phyloP scores from a whole-genome alignment of 2,888 invertebrate genomes.

The Eutolmus rufibarbis region DNA sequence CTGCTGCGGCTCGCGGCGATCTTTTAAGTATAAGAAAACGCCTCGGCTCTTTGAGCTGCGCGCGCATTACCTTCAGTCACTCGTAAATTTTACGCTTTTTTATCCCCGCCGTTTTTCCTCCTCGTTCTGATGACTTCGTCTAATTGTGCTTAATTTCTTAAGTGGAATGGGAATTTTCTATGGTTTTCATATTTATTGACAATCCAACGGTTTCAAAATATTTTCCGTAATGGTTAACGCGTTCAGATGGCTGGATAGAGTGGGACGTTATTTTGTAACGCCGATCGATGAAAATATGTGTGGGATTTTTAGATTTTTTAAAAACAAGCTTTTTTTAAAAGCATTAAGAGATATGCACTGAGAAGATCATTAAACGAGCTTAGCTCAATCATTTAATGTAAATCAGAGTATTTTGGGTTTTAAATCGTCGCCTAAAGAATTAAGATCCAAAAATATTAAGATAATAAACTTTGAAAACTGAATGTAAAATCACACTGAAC shows the following conservation, averaged over 20 bases:
- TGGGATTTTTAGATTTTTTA: background rate
- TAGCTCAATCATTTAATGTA: too few relatives aligned
- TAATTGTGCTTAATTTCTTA: slow-evolving; percentile 17
- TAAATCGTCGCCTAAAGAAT: too few relatives aligned
- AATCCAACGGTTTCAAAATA: slow-evolving; percentile 38
- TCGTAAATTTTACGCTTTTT: slow-evolving; percentile 26
- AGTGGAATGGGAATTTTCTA: slow-evolving; percentile 21
- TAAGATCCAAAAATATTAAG: too few relatives aligned
- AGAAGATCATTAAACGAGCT: too few relatives aligned
- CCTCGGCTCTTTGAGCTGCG: slow-evolving; percentile 14
- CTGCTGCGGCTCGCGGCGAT: slow-evolving; percentile 27
- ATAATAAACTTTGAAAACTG: too few relatives aligned
- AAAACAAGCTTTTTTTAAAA: too few relatives aligned
- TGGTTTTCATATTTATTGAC: slow-evolving; percentile 38
- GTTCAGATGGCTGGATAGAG: background rate
- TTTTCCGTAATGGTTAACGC: background rate
- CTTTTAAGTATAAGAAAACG: background rate
- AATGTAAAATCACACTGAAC: too few relatives aligned
- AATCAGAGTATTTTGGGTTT: too few relatives aligned
- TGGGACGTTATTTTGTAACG: background rate
- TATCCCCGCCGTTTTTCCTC: background rate
- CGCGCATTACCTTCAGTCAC: slow-evolving; percentile 29
- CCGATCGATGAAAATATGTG: background rate
- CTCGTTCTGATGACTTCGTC: slow-evolving; percentile 21
- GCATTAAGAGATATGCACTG: too few relatives aligned